A percentile compares a stretch with the other conserved stretches of the same genome.
These are phyloP conservation scores for Alligator sinensis DNA, from an alignment of 2,113 vertebrate genomes.

Conservation along the genomic window DNA sequence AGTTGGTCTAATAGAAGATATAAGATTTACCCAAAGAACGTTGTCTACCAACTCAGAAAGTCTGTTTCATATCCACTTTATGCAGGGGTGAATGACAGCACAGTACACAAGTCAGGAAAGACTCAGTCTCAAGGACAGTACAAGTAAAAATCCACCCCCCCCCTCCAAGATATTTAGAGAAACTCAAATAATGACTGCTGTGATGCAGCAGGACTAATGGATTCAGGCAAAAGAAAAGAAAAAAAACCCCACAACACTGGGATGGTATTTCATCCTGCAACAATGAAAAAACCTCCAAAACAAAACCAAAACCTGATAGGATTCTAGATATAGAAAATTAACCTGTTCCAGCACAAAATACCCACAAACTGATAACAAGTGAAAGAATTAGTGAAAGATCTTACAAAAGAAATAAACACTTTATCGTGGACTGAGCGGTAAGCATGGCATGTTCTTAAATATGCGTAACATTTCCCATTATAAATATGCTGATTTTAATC, in stretches of 20 bases:
- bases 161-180: neutral
- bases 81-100: neutral
- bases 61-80: neutral
- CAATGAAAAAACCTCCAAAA: neutral
- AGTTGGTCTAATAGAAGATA: too few relatives aligned
- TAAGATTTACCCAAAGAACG: too few relatives aligned
- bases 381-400: neutral
- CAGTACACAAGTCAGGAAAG: neutral
- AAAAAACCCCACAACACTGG: neutral
- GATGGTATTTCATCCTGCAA: neutral
- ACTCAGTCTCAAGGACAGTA: neutral
- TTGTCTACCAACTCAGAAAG: neutral
- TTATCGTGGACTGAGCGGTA: neutral
- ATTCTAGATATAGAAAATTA: neutral
- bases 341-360: neutral
- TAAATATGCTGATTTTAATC: neutral
- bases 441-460: neutral
- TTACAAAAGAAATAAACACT: neutral
- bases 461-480: neutral
- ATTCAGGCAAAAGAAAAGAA: neutral
- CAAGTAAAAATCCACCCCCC: neutral
- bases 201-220: neutral
- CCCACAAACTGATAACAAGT: neutral
- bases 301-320: neutral
- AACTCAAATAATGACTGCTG: fast-evolving